Percentiles rank a stretch among this genome's conserved stretches.
These are phyloP conservation scores for Peromyscus leucopus DNA, from an alignment of 2,113 vertebrate genomes.

Conservation along the genomic window DNA sequence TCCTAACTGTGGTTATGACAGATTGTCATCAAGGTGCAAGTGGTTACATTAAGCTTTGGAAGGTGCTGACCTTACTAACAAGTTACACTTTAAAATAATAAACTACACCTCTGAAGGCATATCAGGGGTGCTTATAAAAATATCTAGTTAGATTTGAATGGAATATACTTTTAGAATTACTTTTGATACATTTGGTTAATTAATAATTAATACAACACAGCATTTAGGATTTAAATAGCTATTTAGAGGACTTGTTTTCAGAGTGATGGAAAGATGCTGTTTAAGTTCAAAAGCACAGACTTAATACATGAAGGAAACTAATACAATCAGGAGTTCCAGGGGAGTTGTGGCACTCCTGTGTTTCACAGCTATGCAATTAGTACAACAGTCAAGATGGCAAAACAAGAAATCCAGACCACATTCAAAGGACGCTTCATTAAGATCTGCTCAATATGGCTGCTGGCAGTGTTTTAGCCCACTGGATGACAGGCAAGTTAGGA, in stretches of 20 bases:
- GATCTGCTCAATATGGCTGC: not conserved
- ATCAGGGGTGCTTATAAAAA: not conserved
- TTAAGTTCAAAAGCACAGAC: not conserved
- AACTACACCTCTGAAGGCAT: not conserved
- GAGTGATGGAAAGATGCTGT: conserved; percentile 29
- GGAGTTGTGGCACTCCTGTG: not conserved
- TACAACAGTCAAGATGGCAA: not conserved
- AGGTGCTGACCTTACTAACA: not conserved
- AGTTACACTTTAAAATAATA: not conserved
- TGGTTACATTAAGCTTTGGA: not conserved
- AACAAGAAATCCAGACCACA: not conserved
- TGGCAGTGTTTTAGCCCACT: not conserved
- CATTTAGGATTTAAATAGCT: conserved; percentile 52
- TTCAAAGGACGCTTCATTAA: not conserved
- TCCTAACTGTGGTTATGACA: not conserved
- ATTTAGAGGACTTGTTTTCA: conserved; percentile 26
- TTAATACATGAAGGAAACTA: not conserved
- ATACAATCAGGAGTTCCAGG: not conserved
- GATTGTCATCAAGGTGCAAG: not conserved
- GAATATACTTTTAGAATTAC: not conserved
- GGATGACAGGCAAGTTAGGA: not conserved
- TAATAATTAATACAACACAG: not conserved
- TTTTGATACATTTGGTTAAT: conserved; percentile 28
- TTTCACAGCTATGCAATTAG: not conserved
- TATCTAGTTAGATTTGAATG: not conserved